These are phyloP conservation scores for Otus sunia DNA, from an alignment of 2,113 vertebrate species.

Conservation along the genomic window DNA sequence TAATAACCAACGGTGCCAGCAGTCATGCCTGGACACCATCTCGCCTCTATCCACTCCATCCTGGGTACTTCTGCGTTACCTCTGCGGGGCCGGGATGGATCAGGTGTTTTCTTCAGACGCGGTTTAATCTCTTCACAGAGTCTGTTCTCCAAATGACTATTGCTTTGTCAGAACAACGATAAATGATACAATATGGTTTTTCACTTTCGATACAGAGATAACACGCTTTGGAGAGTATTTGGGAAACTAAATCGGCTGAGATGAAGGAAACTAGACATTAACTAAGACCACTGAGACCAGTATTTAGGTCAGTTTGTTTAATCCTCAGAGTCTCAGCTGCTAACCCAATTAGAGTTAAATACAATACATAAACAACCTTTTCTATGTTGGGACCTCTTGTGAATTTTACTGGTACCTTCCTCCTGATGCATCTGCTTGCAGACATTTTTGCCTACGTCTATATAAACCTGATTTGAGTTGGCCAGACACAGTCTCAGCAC, in stretches of 20 bases:
- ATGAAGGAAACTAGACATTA: not conserved
- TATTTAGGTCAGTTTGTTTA: conserved; percentile 59
- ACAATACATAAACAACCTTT: conserved; percentile 50
- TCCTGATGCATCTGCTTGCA: not conserved
- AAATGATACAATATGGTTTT: not conserved
- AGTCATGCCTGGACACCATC: not conserved
- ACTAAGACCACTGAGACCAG: conserved; percentile 1
- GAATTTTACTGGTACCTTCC: not conserved
- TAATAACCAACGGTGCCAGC: not conserved
- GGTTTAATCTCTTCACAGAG: not conserved
- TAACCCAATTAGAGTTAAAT: conserved; percentile 43
- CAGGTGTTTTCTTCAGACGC: not conserved
- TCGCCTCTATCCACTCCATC: not conserved
- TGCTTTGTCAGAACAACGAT: not conserved
- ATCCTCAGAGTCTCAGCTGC: conserved; percentile 33
- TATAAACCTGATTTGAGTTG: not conserved
- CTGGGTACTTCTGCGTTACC: not conserved
- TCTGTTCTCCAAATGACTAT: not conserved
- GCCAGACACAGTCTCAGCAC: not conserved
- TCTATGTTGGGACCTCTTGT: not conserved
- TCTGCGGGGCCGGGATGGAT: not conserved
- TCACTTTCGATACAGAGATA: not conserved
- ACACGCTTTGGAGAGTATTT: not conserved
- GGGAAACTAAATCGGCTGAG: not conserved
- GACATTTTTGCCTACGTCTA: not conserved